Evolutionary conservation across 1,140 invertebrate species (phyloP).

Genomic region (Metopolophium dirhodum): DNA sequence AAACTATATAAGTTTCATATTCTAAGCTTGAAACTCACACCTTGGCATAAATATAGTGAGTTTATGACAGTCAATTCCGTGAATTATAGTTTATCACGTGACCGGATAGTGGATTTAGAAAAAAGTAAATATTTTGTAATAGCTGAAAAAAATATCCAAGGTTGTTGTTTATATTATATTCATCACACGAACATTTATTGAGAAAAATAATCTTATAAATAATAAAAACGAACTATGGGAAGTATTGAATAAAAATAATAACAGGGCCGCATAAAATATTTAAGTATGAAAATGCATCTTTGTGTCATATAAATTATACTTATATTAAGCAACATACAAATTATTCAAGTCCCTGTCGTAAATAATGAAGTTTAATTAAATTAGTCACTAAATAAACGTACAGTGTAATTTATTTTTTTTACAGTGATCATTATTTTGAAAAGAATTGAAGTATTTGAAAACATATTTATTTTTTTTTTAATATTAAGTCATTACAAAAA

Average conservation of each 20-base stretch:
- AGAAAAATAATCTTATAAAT: not conserved
- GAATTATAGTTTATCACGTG: not conserved
- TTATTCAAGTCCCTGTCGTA: not conserved
- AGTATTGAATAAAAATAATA: not conserved
- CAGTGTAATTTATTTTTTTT: no score
- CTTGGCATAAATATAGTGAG: not conserved
- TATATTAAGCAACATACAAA: not conserved
- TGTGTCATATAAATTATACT: not conserved
- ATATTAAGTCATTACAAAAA: no score
- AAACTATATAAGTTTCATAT: not conserved
- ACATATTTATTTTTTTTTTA: no score
- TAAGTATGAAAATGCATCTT: not conserved
- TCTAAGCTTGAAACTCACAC: not conserved
- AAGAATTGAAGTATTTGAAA: no score
- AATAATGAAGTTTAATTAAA: not conserved
- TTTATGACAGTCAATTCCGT: not conserved
- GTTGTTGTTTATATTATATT: not conserved
- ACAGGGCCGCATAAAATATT: not conserved
- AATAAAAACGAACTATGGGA: not conserved
- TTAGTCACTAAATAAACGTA: no score
- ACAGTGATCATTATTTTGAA: no score
- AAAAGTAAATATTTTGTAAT: not conserved
- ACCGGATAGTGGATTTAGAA: not conserved
- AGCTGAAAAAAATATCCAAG: not conserved
- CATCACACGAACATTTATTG: not conserved